Base-by-base conservation (phyloP, 2,888 invertebrate genomes). In the Tolmerus cingulatus region DNA sequence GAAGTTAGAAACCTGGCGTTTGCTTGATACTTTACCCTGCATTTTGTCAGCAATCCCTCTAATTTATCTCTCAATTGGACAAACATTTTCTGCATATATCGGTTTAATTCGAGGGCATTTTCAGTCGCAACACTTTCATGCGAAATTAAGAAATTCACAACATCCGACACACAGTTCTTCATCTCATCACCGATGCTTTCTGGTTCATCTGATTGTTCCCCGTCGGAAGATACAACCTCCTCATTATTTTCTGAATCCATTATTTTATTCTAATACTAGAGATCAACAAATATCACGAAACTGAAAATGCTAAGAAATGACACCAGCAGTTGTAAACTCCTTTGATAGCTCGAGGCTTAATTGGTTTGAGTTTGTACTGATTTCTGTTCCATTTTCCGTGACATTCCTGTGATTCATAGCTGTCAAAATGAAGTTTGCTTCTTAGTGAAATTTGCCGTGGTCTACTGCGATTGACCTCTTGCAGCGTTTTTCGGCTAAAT, bases 101-200 rank as follows among this genome's bases (percentile, higher is more conserved):
- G 89, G 88, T 92, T 92, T 0, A 91, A 74, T 37, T 30, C 9
- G 23, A 92, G 87, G 0, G 91, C 90, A 87, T 90, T 91, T 40
- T 89, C 89, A n/a, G 23, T 43, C 0, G 86, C n/a, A 30, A 77
- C 37, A 16, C 16, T n/a, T 30, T 86, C 19, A 2, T 86, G 57
- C n/a, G 14, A 51, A 19, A 40, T 30, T n/a, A 84, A 12, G 16
- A 84, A 43, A 5, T 84, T 30, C 4, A 23, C 40, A 27, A 23
- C 43, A 4, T 84, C 81, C 23, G 27, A 7, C 27, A 43, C 34
- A 34, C 30, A 81, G 51, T 23, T 81, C 37, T 76, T 7, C 1
- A 14, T 16, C 12, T 66, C 66, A 27, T 51, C 51, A 7, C 3
- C 4, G 4, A 27, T 7, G 8, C 19, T 66, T 23, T 66, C 27